These are phyloP conservation scores for Alligator sinensis DNA, from an alignment of 2,113 vertebrate species.

Conservation along the genomic window DNA sequence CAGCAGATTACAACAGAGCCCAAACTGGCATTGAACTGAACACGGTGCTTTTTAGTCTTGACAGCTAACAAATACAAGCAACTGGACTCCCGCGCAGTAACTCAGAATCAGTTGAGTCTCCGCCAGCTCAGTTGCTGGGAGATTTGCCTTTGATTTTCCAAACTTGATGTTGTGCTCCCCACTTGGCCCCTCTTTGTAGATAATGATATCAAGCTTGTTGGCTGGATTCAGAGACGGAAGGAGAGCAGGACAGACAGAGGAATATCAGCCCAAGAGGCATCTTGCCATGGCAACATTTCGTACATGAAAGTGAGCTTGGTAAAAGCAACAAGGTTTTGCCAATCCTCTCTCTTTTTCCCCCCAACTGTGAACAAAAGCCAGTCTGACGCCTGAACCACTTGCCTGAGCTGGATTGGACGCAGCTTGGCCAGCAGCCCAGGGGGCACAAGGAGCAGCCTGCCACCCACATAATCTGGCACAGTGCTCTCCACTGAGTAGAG, in stretches of 20 bases:
- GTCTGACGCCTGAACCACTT: not conserved
- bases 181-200: constrained; percentile 50
- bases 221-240: constrained; percentile 57
- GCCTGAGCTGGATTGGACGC: not conserved
- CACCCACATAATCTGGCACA: constrained; percentile 33
- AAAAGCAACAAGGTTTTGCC: constrained; percentile 49
- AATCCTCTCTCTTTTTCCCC: not conserved
- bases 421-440: not conserved
- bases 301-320: constrained; percentile 65
- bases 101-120: not conserved
- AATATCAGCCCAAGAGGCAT: constrained; percentile 4
- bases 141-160: constrained; percentile 66
- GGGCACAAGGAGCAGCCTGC: constrained; percentile 23
- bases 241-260: constrained; percentile 33
- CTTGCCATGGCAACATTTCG: constrained; percentile 67
- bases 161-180: constrained; percentile 51
- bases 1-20: not conserved
- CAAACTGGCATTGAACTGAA: not conserved
- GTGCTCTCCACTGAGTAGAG: not conserved
- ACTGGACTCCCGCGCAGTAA: not conserved
- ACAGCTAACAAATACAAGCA: not conserved
- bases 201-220: constrained; percentile 77
- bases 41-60: not conserved
- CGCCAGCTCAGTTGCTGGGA: constrained; percentile 50
- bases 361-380: constrained; percentile 39